These are phyloP conservation scores for Oeneis ivallda DNA, from an alignment of 2,888 invertebrate species.

Conservation along the genomic window DNA sequence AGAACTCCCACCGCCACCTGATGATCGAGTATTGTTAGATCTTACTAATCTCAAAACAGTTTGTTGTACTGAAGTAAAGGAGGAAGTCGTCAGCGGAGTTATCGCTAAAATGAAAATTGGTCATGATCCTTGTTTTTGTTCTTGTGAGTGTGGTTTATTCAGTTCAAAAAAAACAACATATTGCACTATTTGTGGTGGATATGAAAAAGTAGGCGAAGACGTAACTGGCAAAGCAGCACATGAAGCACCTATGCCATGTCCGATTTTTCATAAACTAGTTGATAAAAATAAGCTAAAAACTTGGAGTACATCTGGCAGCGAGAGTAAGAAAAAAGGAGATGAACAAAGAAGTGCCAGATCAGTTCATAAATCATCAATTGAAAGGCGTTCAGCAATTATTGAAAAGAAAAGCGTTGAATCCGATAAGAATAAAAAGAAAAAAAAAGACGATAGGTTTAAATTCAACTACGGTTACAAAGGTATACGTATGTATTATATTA, in stretches of 20 bases:
- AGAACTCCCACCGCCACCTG: constrained; percentile 47
- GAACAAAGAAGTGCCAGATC: constrained; percentile 45
- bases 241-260: constrained; percentile 64
- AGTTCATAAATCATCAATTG: constrained; percentile 43
- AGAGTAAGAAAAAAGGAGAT: constrained; percentile 51
- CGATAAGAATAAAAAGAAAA: constrained; percentile 60
- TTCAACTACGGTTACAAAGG: constrained; percentile 76
- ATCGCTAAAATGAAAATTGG: constrained; percentile 55
- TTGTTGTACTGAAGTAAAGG: constrained; percentile 54
- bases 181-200: constrained; percentile 68
- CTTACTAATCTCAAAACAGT: constrained; percentile 46
- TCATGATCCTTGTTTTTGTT: constrained; percentile 63
- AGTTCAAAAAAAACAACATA: constrained; percentile 68
- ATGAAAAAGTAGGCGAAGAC: constrained; percentile 63
- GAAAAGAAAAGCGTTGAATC: constrained; percentile 56
- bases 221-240: constrained; percentile 42
- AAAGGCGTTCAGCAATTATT: constrained; percentile 37
- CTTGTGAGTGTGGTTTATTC: constrained; percentile 66
- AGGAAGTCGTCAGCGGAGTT: constrained; percentile 56
- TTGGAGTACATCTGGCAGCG: constrained; percentile 59
- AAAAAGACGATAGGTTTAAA: constrained; percentile 65
- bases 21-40: constrained; percentile 56
- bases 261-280: constrained; percentile 63
- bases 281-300: constrained; percentile 60
- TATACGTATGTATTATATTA: constrained; percentile 70